Conservation (phyloP, 2,888 invertebrate genomes). For the Phaedon cochleariae region DNA sequence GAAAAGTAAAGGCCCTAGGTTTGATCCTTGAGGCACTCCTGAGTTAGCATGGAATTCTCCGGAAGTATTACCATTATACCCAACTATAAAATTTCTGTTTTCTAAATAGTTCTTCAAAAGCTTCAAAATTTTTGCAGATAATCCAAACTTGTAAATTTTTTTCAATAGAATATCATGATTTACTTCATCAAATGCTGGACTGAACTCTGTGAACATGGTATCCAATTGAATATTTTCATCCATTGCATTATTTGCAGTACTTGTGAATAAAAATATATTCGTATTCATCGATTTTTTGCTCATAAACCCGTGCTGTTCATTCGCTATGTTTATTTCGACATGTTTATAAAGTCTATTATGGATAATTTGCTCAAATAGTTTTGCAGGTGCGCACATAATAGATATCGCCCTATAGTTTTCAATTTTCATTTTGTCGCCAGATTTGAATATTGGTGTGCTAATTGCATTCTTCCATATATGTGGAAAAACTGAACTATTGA, state of each 20-base stretch:
- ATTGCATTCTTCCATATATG: not conserved
- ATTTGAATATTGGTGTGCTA: not conserved
- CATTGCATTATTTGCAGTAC: not conserved
- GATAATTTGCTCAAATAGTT: not conserved
- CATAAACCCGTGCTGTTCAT: not conserved
- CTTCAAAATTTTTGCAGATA: not conserved
- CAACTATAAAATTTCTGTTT: not conserved
- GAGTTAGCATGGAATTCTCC: no score
- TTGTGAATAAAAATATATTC: not conserved
- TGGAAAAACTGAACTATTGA: not conserved
- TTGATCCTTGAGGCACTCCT: no score
- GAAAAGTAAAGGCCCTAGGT: not conserved
- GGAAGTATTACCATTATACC: not conserved
- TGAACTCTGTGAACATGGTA: no score
- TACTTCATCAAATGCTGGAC: no score
- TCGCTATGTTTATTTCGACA: not conserved
- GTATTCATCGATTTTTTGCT: not conserved
- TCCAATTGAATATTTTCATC: not conserved
- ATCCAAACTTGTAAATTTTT: no score
- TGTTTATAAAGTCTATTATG: not conserved
- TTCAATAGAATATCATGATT: no score
- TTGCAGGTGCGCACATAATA: not conserved
- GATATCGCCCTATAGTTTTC: not conserved
- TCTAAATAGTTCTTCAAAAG: not conserved
- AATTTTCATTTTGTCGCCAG: not conserved